phyloP scores from a whole-genome alignment of 2,113 vertebrate genomes.

The Lagenorhynchus albirostris region DNA sequence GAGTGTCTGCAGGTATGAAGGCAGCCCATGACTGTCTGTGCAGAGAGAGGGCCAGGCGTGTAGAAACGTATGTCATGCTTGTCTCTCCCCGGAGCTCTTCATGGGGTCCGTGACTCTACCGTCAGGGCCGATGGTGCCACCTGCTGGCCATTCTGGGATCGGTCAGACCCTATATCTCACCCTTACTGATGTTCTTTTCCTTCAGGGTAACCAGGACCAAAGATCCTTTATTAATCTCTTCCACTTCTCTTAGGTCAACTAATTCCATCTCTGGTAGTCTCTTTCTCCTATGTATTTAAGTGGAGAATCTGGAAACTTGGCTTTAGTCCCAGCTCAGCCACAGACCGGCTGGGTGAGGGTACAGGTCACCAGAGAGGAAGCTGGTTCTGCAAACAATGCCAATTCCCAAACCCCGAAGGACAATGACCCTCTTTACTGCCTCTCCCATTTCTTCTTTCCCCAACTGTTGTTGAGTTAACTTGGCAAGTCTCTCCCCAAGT shows the following conservation, averaged over 20 bases:
- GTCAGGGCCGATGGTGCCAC: neutral
- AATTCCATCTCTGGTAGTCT: neutral
- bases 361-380: neutral
- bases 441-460: neutral
- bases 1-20: neutral
- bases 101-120: accelerated
- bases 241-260: neutral
- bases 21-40: accelerated
- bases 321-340: neutral
- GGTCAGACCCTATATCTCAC: neutral
- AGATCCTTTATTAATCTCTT: neutral
- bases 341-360: neutral
- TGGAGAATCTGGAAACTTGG: neutral
- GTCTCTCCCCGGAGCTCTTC: accelerated
- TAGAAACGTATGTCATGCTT: accelerated
- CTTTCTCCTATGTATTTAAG: neutral
- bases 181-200: neutral
- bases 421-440: neutral
- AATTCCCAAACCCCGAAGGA: neutral
- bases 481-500: neutral
- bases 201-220: neutral
- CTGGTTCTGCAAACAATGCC: accelerated
- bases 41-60: accelerated
- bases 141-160: constrained; percentile 45
- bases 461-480: neutral